Evolutionary conservation across 2,113 vertebrate genomes (phyloP).

Genomic region (Sakesphorus luctuosus): DNA sequence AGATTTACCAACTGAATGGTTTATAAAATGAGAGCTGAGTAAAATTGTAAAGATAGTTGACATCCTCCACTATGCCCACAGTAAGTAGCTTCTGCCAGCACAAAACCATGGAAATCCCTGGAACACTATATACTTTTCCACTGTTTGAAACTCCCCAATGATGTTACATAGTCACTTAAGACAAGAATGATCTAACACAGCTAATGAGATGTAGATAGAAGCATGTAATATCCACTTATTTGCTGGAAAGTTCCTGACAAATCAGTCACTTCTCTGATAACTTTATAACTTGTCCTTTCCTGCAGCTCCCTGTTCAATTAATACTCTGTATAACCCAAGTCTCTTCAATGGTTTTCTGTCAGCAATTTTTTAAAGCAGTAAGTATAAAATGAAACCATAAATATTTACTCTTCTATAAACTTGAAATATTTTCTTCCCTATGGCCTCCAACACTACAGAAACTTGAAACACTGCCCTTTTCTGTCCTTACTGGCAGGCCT

Average conservation of each 20-base stretch:
- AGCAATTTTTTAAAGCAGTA: neutral
- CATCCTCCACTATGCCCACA: neutral
- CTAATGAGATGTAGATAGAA: neutral
- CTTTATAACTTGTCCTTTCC: neutral
- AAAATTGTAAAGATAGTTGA: neutral
- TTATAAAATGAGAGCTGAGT: neutral
- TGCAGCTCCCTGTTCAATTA: neutral
- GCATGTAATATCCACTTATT: neutral
- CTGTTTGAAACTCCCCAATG: neutral
- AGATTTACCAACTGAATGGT: neutral
- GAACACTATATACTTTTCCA: neutral
- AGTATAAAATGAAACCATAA: neutral
- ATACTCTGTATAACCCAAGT: neutral
- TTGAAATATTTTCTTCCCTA: neutral
- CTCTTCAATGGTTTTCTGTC: neutral
- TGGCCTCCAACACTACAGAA: neutral
- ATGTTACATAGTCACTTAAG: neutral
- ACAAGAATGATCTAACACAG: neutral
- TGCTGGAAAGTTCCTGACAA: neutral
- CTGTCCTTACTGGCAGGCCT: neutral
- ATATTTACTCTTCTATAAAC: neutral
- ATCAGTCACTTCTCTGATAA: neutral
- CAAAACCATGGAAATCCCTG: neutral
- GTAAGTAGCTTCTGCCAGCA: neutral
- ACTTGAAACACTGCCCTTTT: neutral